Evolutionary conservation across 2,888 invertebrate species (phyloP), one percentile per base, ranked within the genome.

Genomic region (Euproctis similis): DNA sequence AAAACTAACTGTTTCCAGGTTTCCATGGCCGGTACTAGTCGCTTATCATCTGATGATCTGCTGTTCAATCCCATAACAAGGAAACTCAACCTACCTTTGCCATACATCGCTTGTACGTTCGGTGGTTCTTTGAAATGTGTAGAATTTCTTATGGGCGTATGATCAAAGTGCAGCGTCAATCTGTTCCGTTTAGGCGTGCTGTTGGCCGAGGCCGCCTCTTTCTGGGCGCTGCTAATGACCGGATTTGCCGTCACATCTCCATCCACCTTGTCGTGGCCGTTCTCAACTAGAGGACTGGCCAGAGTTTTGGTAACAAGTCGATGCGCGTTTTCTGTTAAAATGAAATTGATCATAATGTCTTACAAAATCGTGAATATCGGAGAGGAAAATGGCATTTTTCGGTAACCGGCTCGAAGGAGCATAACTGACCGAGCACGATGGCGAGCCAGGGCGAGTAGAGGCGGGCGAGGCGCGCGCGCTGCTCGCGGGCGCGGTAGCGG

Each of bases 401-500:
- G n/a, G n/a, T n/a, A n/a, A n/a, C n/a, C n/a, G n/a, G n/a, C n/a
- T 9, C n/a, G 8, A n/a, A 20, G 9, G 20, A 9, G 8, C 9
- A 9, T 4, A 9, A 2, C 8, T 34, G 36, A 81, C 85, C 85
- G 1, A 75, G 55, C 1, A 96, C 92, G 30, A 97, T 89, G 3
- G 92, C 90, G 39, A 98, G 84, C 90, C 97, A 93, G 0, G 98
- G 98, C 30, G 96, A 89, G 69, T 98, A 98, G 13, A 98, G 86
- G 21, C 93, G 87, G 0, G 96, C 94, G 28, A 98, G 94, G 26
- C 97, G 86, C 4, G 92, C 90, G 58, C 94, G 93, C 3, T 92
- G 91, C 86, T 91, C 92, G 63, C 92, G 89, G 49, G 89, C 89
- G 49, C 92, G 89, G 67, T 96, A 96, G 34, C 98, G 87, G 66